Evolutionary conservation across 2,888 invertebrate species (phyloP).

Genomic region (Amiota minor): DNA sequence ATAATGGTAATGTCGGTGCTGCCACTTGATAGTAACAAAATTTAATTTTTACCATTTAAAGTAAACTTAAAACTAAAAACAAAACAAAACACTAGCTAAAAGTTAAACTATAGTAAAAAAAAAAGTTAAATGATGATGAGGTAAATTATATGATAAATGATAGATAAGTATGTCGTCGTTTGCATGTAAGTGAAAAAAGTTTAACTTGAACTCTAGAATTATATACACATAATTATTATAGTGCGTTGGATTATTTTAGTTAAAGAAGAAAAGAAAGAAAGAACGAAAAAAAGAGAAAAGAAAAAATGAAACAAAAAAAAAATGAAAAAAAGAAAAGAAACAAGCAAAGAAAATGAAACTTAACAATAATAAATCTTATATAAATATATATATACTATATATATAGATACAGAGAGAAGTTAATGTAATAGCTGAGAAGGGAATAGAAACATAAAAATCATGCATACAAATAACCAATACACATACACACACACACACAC

Average conservation of each 20-base stretch:
- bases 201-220: slow-evolving; percentile 66
- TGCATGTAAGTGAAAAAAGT: slow-evolving; percentile 67
- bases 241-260: slow-evolving; percentile 66
- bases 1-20: not conserved
- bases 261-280: slow-evolving; percentile 51
- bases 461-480: not conserved
- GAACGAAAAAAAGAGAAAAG: slow-evolving; percentile 54
- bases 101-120: slow-evolving; percentile 62
- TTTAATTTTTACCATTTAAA: slow-evolving; percentile 62
- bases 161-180: slow-evolving; percentile 66
- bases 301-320: slow-evolving; percentile 50
- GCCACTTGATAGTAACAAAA: slow-evolving; percentile 57
- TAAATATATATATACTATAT: slow-evolving; percentile 44
- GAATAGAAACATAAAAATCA: slow-evolving; percentile 40
- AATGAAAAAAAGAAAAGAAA: slow-evolving; percentile 49
- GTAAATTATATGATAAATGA: slow-evolving; percentile 20
- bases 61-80: slow-evolving; percentile 43
- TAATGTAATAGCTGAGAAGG: slow-evolving; percentile 36
- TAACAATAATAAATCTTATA: slow-evolving; percentile 40
- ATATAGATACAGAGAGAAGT: slow-evolving; percentile 41
- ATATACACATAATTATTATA: slow-evolving; percentile 47
- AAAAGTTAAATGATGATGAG: slow-evolving; percentile 46
- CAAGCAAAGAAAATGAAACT: not conserved
- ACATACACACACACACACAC: slow-evolving; percentile 53
- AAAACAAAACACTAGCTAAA: slow-evolving; percentile 58